phyloP scores from a whole-genome alignment of 2,797 vertebrate genomes.

The Sebastes itinus region DNA sequence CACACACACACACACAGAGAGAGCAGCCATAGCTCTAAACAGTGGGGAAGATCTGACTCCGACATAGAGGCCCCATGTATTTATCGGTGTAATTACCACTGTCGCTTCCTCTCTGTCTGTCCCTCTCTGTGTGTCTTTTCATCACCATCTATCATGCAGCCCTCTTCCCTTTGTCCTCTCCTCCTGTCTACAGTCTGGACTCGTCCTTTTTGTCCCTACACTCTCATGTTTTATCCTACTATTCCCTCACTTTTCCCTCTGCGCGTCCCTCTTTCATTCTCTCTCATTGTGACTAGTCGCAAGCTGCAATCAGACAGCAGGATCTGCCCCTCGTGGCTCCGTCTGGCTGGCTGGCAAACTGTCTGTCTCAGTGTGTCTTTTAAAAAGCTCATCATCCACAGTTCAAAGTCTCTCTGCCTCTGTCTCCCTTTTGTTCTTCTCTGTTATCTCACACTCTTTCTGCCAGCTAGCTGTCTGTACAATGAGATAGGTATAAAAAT shows the following conservation, averaged over 20 bases:
- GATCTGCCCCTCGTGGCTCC: conserved; percentile 29
- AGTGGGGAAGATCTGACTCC: not conserved
- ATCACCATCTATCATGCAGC: conserved; percentile 9
- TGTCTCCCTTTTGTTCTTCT: conserved; percentile 1
- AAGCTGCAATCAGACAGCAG: conserved; percentile 24
- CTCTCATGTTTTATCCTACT: not conserved
- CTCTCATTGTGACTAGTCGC: not conserved
- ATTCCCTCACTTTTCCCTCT: conserved; percentile 13
- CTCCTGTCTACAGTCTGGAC: not conserved
- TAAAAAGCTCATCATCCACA: conserved; percentile 37
- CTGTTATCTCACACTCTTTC: conserved; percentile 22
- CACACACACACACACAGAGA: not conserved
- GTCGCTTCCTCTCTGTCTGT: conserved; percentile 9
- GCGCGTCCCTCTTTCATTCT: conserved; percentile 1
- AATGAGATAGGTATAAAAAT: conserved; percentile 36
- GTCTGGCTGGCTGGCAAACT: conserved; percentile 7
- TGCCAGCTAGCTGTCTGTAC: conserved; percentile 33
- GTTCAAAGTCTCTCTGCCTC: conserved; percentile 38
- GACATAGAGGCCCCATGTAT: conserved; percentile 8
- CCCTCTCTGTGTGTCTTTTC: conserved; percentile 15
- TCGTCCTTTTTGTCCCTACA: not conserved
- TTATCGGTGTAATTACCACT: conserved; percentile 32
- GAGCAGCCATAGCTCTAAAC: not conserved
- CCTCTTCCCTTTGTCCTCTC: not conserved
- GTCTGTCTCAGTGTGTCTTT: conserved; percentile 9